Evolutionary conservation across 2,113 vertebrate genomes (phyloP), one percentile per base, ranked within the genome.

Genomic region (Dromas ardeola): DNA sequence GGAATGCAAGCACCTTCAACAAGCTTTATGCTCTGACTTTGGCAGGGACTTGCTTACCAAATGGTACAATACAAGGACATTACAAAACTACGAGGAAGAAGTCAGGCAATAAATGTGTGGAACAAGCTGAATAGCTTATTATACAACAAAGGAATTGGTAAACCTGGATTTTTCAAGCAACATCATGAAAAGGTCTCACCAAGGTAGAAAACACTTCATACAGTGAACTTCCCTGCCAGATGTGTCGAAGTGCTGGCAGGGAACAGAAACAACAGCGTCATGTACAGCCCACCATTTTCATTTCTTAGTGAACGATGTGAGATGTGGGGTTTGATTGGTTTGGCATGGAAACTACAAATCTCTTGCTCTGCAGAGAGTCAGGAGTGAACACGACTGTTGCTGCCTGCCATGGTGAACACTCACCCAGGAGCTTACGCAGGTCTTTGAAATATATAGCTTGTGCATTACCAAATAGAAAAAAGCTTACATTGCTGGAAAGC

Each of bases 201-300:
- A 80, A 74, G 42, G 77, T 52, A 49, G 66, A 62, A 91, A 79
- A 49, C 58, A 82, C 40, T 90, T 70, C 11, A 77, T n/a, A 19
- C 20, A 38, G 59, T 27, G 45, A 92, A 77, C 30, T 84, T 63
- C 6, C 13, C 27, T 92, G 73, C 74, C 97, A 98, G 94, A 96
- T 99, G 98, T 90, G 97, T 97, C 26, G 92, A 98, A 21, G 98
- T 98, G 96, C 98, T 98, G 97, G 29, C 52, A 86, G 45, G 63
- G 45, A 94, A 40, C n/a, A 88, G 49, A 93, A 91, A 43, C 43
- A 42, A 30, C 59, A 50, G 27, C 1, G 0, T 81, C 34, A 40
- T 16, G 34, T 56, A 36, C 34, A 69, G 73, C 42, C 83, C 69
- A 55, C 76, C 42, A 10, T 67, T 93, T 88, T 76, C 6, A 70